Base-by-base conservation (phyloP, 2,888 invertebrate species). In the Vandiemenella viatica region DNA sequence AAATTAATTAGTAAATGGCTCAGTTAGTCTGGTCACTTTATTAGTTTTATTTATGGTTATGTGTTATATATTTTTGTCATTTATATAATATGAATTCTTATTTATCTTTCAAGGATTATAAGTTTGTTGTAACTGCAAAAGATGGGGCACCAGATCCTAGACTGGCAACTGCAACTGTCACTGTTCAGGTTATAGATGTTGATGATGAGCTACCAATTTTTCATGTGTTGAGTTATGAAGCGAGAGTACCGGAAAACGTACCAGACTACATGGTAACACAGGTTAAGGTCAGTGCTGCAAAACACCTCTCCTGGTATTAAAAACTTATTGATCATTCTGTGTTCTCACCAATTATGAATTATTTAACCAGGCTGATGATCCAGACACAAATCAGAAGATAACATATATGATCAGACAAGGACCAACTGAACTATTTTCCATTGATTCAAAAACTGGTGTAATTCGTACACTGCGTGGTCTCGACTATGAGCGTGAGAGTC, bases 81-180 rank as follows among this genome's bases (percentile, higher is more conserved):
- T n/a, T n/a, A n/a, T n/a, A n/a, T n/a, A n/a, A n/a, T n/a, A n/a
- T n/a, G n/a, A 32, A 3, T n/a, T 32, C n/a, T 32, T 13, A 32
- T 32, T 32, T 40, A 42, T 32, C n/a, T n/a, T 58, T 65, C 3
- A 65, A 83, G 81, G 79, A 78, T 40, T 83, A 84, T 61, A 76
- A 76, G 53, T 86, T 91, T 65, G 87, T 89, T 38, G 87, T 91
- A 7, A 90, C 89, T 0, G 91, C 91, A 1, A 82, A 79, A 62
- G 92, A 92, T 62, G 86, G 87, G 17, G 91, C 88, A 0, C 77
- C 83, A 1, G 88, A 90, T 70, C 80, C 84, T 4, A 74, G 90
- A 13, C 70, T 90, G 32, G 88, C 89, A 2, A 90, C 91, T 0
- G 88, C 90, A 0, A 86, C 87, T 1, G 87, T 91, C 8, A 82